These are phyloP conservation scores for Eupithecia tripunctaria DNA, from an alignment of 2,888 invertebrate species.

Conservation along the genomic window DNA sequence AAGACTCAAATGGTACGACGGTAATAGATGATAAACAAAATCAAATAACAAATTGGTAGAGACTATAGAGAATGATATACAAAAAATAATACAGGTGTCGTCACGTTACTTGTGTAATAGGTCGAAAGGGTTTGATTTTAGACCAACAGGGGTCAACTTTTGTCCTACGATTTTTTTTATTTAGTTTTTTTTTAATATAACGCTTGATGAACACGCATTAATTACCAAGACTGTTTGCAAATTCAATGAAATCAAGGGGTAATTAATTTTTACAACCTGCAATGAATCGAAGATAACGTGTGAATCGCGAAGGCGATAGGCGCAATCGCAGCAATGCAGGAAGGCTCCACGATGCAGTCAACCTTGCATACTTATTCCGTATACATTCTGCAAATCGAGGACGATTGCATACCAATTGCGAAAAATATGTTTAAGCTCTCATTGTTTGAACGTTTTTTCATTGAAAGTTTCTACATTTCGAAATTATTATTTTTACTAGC, in stretches of 20 bases:
- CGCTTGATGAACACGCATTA: neutral
- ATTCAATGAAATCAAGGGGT: neutral
- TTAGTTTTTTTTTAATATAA: neutral
- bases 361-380: slow-evolving; percentile 55
- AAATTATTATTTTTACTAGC: neutral
- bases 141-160: neutral
- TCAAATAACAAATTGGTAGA: neutral
- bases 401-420: slow-evolving; percentile 42
- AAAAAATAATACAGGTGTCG: neutral
- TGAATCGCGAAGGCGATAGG: slow-evolving; percentile 47
- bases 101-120: neutral
- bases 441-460: slow-evolving; percentile 21
- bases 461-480: neutral
- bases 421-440: slow-evolving; percentile 21
- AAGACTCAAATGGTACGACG: no score
- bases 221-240: neutral
- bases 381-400: slow-evolving; percentile 55
- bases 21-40: no score
- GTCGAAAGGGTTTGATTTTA: neutral
- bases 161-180: neutral
- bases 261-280: slow-evolving; percentile 14
- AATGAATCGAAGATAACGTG: slow-evolving; percentile 47
- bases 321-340: slow-evolving; percentile 50
- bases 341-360: slow-evolving; percentile 63
- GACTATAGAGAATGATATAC: no score